These are phyloP conservation scores for Sphaeridia pumilis DNA, from an alignment of 2,888 invertebrate genomes.

Conservation along the genomic window DNA sequence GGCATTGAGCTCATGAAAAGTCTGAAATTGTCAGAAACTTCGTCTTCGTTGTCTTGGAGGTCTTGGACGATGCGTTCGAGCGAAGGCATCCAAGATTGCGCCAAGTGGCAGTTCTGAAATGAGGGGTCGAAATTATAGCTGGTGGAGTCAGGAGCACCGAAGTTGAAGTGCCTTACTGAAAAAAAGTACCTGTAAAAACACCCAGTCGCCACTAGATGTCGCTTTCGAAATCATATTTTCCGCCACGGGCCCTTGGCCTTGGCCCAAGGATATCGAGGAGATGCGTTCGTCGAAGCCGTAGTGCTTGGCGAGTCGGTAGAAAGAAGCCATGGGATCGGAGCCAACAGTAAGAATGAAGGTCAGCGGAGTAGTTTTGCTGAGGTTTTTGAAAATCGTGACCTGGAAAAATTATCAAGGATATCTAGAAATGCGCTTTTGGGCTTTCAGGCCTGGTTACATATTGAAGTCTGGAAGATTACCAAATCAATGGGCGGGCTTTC, in stretches of 20 bases:
- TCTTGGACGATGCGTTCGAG: conserved; percentile 67
- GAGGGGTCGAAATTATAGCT: conserved; percentile 4
- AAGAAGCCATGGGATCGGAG: conserved; percentile 74
- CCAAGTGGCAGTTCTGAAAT: conserved; percentile 80
- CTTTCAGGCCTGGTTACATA: too few species aligned
- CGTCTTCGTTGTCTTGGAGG: conserved; percentile 53
- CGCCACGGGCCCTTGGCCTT: conserved; percentile 81
- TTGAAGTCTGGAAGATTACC: background rate
- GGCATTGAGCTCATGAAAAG: conserved; percentile 85
- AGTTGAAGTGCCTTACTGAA: too few species aligned
- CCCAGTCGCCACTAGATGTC: conserved; percentile 66
- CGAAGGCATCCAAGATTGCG: conserved; percentile 81
- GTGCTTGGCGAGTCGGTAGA: conserved; percentile 66
- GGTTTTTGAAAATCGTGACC: conserved; percentile 25
- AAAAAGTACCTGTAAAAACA: conserved; percentile 70
- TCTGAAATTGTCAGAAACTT: conserved; percentile 60
- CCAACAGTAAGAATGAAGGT: conserved; percentile 80
- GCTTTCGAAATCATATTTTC: conserved; percentile 65
- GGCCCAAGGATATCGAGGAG: conserved; percentile 75
- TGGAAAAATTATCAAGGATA: too few species aligned
- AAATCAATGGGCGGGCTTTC: conserved; percentile 68
- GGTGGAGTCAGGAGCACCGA: too few species aligned
- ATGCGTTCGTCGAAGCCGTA: conserved; percentile 57
- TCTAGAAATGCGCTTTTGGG: too few species aligned
- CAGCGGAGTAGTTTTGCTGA: conserved; percentile 50